Percentiles rank a stretch among this genome's conserved stretches.
Evolutionary conservation across 1,140 invertebrate species (phyloP).

Genomic region (Drosophila bifasciata): DNA sequence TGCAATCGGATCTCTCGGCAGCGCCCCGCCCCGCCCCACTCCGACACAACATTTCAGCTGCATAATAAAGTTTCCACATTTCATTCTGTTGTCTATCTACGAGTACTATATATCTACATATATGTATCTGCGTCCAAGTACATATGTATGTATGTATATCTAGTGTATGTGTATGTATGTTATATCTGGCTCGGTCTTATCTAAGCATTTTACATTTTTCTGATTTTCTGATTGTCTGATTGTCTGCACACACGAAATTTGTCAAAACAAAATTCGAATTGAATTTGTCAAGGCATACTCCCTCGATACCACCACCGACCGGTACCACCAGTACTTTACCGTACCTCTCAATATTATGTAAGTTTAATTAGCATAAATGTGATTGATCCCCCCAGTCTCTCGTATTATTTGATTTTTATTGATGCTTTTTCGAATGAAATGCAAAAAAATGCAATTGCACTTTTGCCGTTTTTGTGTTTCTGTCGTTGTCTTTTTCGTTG

Average conservation of each 20-base stretch:
- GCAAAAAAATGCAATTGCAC: constrained; percentile 79
- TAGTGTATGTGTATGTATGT: not conserved
- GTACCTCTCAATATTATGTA: constrained; percentile 62
- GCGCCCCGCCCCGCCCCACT: not conserved
- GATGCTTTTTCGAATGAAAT: constrained; percentile 68
- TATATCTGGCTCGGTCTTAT: constrained; percentile 44
- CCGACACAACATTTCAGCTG: constrained; percentile 17
- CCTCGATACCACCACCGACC: not conserved
- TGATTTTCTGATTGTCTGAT: constrained; percentile 32
- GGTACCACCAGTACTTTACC: not conserved
- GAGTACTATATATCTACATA: too few species aligned
- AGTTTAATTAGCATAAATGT: constrained; percentile 79
- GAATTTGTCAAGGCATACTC: constrained; percentile 69
- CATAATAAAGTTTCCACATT: constrained; percentile 48
- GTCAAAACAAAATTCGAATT: constrained; percentile 71
- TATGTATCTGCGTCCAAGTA: constrained; percentile 20
- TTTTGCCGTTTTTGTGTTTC: constrained; percentile 49
- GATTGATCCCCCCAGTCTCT: constrained; percentile 76
- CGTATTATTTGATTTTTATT: constrained; percentile 81
- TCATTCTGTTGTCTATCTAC: constrained; percentile 35
- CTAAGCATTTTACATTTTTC: constrained; percentile 72
- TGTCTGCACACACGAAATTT: constrained; percentile 47
- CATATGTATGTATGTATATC: constrained; percentile 7
- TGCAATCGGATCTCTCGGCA: constrained; percentile 9
- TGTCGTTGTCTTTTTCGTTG: constrained; percentile 20